These are phyloP conservation scores for Nesidiocoris tenuis DNA, from an alignment of 2,888 invertebrate genomes.

Conservation along the genomic window DNA sequence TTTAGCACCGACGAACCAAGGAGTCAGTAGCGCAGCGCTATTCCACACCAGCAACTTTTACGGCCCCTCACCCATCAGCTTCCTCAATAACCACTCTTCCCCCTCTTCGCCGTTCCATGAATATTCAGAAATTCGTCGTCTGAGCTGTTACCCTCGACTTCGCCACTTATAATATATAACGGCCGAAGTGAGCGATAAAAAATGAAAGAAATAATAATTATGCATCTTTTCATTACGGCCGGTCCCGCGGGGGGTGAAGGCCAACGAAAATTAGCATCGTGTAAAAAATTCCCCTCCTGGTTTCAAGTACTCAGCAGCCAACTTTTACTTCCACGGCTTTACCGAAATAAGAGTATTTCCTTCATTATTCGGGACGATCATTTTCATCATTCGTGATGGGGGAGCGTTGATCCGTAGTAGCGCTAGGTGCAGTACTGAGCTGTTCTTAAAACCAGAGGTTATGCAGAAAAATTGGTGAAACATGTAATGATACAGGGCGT, in stretches of 20 bases:
- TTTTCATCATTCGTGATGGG: too few species aligned
- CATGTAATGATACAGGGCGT: too few species aligned
- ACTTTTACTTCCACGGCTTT: too few species aligned
- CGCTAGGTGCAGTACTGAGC: too few species aligned
- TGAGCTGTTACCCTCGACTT: constrained; percentile 16
- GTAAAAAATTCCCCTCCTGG: neutral
- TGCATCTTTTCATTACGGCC: constrained; percentile 32
- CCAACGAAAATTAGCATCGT: neutral
- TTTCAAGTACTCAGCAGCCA: too few species aligned
- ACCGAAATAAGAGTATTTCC: too few species aligned
- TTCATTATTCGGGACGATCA: too few species aligned
- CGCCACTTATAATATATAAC: constrained; percentile 18
- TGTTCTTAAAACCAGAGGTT: too few species aligned
- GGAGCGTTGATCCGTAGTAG: too few species aligned
- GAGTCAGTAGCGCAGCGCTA: neutral
- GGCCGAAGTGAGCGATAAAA: neutral
- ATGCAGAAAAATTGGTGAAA: too few species aligned
- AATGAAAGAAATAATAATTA: constrained; percentile 31
- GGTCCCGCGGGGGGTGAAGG: neutral
- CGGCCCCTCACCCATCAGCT: constrained; percentile 18
- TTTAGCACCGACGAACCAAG: constrained; percentile 24
- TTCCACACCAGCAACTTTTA: constrained; percentile 38
- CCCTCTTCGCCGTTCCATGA: constrained; percentile 20
- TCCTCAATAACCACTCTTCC: neutral
- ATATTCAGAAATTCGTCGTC: constrained; percentile 32